Conservation (phyloP, 2,888 invertebrate species). For the Drosophila multiciliata region DNA sequence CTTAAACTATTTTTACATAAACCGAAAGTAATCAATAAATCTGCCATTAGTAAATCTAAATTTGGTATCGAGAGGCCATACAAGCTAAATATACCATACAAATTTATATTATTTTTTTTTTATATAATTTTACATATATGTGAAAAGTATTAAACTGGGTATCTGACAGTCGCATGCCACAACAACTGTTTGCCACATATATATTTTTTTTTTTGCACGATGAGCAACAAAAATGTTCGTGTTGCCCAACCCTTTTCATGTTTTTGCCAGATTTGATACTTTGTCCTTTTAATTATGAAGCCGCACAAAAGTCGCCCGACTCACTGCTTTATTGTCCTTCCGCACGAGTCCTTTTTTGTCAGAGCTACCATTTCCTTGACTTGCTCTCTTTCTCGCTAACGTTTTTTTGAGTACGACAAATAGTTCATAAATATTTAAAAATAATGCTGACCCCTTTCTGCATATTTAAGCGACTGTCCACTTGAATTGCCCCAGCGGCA, state of each 20-base stretch:
- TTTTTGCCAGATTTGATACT: constrained; percentile 75
- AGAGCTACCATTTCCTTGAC: constrained; percentile 24
- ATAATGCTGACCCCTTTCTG: constrained; percentile 46
- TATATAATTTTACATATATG: background rate
- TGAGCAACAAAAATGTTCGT: constrained; percentile 22
- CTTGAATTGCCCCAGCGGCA: constrained; percentile 7
- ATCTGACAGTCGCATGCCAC: background rate
- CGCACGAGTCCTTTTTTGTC: constrained; percentile 38
- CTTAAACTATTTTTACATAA: background rate
- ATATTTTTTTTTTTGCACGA: constrained; percentile 25
- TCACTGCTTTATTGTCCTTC: constrained; percentile 32
- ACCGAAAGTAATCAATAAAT: background rate
- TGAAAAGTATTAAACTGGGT: constrained; percentile 5
- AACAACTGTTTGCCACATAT: background rate
- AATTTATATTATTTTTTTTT: background rate
- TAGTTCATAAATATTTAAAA: constrained; percentile 76
- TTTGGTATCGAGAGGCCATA: accelerated
- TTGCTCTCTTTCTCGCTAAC: background rate
- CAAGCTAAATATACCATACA: too few relatives aligned
- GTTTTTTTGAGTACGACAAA: constrained; percentile 46
- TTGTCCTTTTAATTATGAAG: constrained; percentile 79
- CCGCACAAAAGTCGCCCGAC: constrained; percentile 52
- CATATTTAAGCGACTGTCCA: constrained; percentile 63
- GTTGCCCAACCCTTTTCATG: constrained; percentile 60
- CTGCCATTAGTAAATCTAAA: background rate